Evolutionary conservation across 64 coral and sea anemone species (phyloP).

Genomic region (Stichodactyla helianthus): DNA sequence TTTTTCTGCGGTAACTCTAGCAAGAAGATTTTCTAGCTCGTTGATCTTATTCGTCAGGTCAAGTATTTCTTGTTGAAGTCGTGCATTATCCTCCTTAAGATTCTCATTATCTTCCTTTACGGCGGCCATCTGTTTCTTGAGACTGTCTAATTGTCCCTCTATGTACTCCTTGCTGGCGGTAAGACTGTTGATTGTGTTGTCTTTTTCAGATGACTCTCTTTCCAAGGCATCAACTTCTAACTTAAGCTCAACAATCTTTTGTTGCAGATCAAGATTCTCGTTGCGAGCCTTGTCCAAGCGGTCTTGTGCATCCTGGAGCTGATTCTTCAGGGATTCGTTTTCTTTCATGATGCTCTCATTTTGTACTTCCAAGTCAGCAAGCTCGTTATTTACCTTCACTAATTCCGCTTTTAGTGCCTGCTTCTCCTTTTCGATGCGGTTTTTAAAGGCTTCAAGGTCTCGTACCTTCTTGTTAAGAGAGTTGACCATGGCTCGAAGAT

Average conservation of each 20-base stretch:
- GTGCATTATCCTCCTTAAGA: conserved; percentile 56
- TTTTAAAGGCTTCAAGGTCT: conserved; percentile 49
- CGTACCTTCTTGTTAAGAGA: conserved; percentile 80
- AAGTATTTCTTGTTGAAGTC: conserved; percentile 64
- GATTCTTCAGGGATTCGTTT: conserved; percentile 84
- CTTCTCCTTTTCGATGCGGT: conserved; percentile 79
- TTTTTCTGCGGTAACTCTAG: conserved; percentile 64
- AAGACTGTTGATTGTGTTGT: conserved; percentile 70
- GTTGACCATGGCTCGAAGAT: conserved; percentile 79
- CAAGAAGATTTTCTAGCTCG: conserved; percentile 63
- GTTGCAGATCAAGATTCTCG: conserved; percentile 77
- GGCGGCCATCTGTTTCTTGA: conserved; percentile 59
- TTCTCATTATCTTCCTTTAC: conserved; percentile 67
- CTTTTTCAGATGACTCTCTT: conserved; percentile 69
- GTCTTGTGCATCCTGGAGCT: conserved; percentile 80
- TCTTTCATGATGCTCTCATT: conserved; percentile 73
- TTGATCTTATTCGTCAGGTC: conserved; percentile 81
- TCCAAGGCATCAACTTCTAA: conserved; percentile 68
- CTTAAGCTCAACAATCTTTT: conserved; percentile 79
- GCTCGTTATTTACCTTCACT: conserved; percentile 60
- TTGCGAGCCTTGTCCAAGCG: conserved; percentile 66
- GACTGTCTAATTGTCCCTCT: conserved; percentile 65
- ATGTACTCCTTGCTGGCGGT: conserved; percentile 71
- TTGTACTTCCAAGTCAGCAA: conserved; percentile 69
- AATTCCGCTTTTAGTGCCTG: conserved; percentile 67